Conservation (phyloP, 2,113 vertebrate genomes). For the Sturnira hondurensis region DNA sequence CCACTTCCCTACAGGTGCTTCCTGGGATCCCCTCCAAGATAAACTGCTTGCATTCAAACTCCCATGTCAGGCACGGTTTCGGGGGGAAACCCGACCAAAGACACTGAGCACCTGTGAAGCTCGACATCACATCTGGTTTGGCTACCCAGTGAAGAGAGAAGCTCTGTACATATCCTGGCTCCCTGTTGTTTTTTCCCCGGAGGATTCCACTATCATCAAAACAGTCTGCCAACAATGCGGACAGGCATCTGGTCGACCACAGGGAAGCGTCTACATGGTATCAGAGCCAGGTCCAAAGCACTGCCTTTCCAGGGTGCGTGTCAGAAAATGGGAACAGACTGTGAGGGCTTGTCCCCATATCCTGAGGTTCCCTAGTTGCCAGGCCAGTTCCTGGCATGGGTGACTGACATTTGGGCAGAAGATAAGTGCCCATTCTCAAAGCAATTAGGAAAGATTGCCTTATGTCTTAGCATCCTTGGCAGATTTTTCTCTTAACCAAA, state of each 20-base stretch:
- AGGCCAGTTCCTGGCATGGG: not conserved
- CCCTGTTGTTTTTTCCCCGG: not conserved
- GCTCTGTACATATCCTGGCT: not conserved
- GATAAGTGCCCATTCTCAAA: not conserved
- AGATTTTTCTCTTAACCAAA: not conserved
- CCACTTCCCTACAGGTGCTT: not conserved
- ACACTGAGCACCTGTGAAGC: not conserved
- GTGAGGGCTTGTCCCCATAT: not conserved
- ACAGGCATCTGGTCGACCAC: not conserved
- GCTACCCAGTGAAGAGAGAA: not conserved
- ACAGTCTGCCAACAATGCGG: not conserved
- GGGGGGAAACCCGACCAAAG: not conserved
- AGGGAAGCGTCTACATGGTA: not conserved
- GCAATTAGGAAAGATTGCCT: not conserved
- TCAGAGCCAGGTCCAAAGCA: not conserved
- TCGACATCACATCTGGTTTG: not conserved
- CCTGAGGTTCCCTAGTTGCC: not conserved
- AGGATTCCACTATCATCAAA: not conserved
- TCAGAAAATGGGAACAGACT: not conserved
- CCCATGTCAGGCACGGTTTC: not conserved
- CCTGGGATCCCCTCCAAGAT: conserved; percentile 21
- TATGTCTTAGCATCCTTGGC: not conserved
- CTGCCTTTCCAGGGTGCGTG: not conserved
- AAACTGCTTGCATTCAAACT: not conserved
- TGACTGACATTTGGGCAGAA: not conserved